Conservation (phyloP, 2,888 invertebrate species). For the Drosophila birchii region DNA sequence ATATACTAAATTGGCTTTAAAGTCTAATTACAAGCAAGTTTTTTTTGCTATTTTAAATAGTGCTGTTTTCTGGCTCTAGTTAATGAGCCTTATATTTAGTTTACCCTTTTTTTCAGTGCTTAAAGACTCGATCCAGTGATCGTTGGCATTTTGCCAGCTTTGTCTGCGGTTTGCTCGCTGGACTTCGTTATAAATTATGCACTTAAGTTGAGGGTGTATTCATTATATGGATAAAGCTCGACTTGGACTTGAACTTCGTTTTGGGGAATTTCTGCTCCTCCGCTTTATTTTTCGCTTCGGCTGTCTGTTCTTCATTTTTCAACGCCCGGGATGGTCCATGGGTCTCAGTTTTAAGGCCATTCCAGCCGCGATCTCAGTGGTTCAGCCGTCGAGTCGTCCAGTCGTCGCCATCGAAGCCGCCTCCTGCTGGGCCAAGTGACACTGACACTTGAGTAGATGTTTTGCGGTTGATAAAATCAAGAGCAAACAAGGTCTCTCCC, state of each 20-base stretch:
- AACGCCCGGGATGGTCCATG: constrained; percentile 74
- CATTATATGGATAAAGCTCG: constrained; percentile 80
- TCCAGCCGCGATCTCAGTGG: constrained; percentile 7
- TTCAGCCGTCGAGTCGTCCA: constrained; percentile 36
- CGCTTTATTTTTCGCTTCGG: constrained; percentile 52
- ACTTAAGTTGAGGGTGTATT: constrained; percentile 83
- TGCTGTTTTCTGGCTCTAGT: too few species aligned
- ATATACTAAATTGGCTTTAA: background rate
- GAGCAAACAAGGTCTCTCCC: constrained; percentile 71
- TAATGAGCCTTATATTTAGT: background rate
- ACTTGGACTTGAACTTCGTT: constrained; percentile 45
- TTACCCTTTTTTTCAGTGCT: constrained; percentile 20
- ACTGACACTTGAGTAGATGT: constrained; percentile 83
- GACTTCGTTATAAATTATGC: constrained; percentile 82
- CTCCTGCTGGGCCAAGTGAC: constrained; percentile 82
- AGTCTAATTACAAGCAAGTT: too few species aligned
- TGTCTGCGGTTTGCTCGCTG: constrained; percentile 58
- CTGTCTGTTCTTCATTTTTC: constrained; percentile 76
- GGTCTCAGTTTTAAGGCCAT: constrained; percentile 22
- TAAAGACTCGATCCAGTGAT: constrained; percentile 14
- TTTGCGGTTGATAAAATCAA: constrained; percentile 82
- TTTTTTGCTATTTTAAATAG: too few species aligned
- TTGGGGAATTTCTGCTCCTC: constrained; percentile 57
- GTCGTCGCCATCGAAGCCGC: constrained; percentile 70
- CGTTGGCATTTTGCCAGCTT: constrained; percentile 49